These are phyloP conservation scores for Nautilus pompilius DNA, from an alignment of 1,140 invertebrate species.

Conservation along the genomic window DNA sequence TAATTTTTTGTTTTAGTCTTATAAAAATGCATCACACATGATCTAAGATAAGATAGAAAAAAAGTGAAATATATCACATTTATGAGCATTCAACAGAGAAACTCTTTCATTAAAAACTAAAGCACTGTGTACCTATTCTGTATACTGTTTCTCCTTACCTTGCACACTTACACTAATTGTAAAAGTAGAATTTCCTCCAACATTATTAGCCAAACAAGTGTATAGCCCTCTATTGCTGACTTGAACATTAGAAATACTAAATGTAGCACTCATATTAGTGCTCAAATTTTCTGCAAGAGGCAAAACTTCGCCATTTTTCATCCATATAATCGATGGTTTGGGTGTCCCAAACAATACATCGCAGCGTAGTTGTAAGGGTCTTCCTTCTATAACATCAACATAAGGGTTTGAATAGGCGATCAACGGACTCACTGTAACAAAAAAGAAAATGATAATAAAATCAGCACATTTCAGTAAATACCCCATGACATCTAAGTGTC, in stretches of 20 bases:
- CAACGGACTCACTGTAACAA: conserved; percentile 44
- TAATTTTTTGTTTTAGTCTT: too few relatives aligned
- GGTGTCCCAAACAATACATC: conserved; percentile 56
- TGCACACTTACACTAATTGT: conserved; percentile 51
- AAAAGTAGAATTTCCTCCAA: conserved; percentile 56
- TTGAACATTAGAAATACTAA: conserved; percentile 38
- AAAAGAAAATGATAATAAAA: conserved; percentile 4
- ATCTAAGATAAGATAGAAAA: too few relatives aligned
- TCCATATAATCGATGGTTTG: conserved; percentile 54
- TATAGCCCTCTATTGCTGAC: conserved; percentile 53
- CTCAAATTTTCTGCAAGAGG: conserved; percentile 15
- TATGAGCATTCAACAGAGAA: too few relatives aligned
- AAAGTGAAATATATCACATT: too few relatives aligned
- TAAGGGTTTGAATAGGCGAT: conserved; percentile 48
- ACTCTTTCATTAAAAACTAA: too few relatives aligned
- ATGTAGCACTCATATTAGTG: conserved; percentile 18
- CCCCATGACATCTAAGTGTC: too few relatives aligned
- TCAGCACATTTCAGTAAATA: too few relatives aligned
- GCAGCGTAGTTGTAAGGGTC: conserved; percentile 47
- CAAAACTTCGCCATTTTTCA: conserved; percentile 42
- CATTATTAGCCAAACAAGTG: conserved; percentile 54
- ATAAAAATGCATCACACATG: too few relatives aligned
- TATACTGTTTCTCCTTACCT: conserved; percentile 41
- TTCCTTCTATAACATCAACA: conserved; percentile 37
- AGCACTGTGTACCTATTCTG: too few relatives aligned